Evolutionary conservation across 2,888 invertebrate genomes (phyloP).

Genomic region (Agrochola macilenta): DNA sequence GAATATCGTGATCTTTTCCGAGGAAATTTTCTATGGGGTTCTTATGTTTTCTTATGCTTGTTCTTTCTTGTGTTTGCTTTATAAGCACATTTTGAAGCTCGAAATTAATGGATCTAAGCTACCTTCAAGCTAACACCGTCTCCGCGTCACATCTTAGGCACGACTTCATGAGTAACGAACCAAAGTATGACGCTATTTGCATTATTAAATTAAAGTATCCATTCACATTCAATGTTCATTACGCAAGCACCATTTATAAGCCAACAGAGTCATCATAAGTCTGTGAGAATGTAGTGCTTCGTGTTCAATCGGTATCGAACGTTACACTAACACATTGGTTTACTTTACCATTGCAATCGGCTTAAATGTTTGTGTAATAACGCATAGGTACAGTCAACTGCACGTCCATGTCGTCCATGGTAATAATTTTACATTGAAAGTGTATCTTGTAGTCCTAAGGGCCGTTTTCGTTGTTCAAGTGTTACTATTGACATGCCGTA

Average conservation of each 20-base stretch:
- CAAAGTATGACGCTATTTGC: constrained; percentile 30
- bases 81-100: neutral
- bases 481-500: neutral
- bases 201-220: constrained; percentile 58
- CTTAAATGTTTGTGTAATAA: constrained; percentile 42
- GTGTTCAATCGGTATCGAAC: constrained; percentile 70
- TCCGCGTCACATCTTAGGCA: constrained; percentile 15
- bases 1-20: too few relatives aligned
- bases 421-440: neutral
- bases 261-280: constrained; percentile 53
- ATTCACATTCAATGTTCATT: constrained; percentile 53
- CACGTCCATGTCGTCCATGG: neutral
- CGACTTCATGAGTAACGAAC: constrained; percentile 42
- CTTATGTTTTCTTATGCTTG: neutral
- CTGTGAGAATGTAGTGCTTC: constrained; percentile 74
- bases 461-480: neutral
- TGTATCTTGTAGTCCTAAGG: neutral
- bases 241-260: constrained; percentile 59
- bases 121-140: constrained; percentile 8
- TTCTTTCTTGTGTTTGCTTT: neutral
- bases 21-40: neutral
- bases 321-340: constrained; percentile 73
- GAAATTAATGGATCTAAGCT: constrained; percentile 8
- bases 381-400: neutral
- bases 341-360: constrained; percentile 60